phyloP scores from a whole-genome alignment of 1,140 invertebrate species.

The Zophobas atratus region DNA sequence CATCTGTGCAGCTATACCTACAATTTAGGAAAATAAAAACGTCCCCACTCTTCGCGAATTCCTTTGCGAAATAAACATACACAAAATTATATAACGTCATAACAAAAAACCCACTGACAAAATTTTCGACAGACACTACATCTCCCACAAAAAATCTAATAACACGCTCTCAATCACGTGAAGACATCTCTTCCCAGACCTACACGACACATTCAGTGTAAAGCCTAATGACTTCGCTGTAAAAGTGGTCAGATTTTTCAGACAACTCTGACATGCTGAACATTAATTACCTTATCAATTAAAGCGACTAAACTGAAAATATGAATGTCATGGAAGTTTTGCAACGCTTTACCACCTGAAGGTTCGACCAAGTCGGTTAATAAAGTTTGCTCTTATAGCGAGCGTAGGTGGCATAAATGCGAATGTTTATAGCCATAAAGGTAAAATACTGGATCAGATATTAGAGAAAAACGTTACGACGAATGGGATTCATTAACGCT shows the following conservation, averaged over 20 bases:
- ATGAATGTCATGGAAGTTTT: slow-evolving; percentile 51
- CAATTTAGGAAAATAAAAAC: too few relatives aligned
- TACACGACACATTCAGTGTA: background rate
- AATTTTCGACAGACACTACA: too few relatives aligned
- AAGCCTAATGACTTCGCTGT: background rate
- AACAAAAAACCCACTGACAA: too few relatives aligned
- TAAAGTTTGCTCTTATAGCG: slow-evolving; percentile 39
- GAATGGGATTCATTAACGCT: slow-evolving; percentile 24
- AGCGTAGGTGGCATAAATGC: slow-evolving; percentile 45
- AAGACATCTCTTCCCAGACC: background rate
- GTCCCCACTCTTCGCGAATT: too few relatives aligned
- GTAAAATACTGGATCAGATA: slow-evolving; percentile 27
- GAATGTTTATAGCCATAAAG: slow-evolving; percentile 10
- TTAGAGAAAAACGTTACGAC: slow-evolving; percentile 12
- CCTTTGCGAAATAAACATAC: background rate
- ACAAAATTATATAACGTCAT: too few relatives aligned
- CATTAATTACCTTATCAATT: slow-evolving; percentile 51
- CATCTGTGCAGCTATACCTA: too few relatives aligned
- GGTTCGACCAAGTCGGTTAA: slow-evolving; percentile 17
- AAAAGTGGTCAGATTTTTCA: slow-evolving; percentile 1
- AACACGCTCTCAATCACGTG: slow-evolving; percentile 6
- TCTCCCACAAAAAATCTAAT: too few relatives aligned
- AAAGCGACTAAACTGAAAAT: slow-evolving; percentile 46
- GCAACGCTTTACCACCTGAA: slow-evolving; percentile 44
- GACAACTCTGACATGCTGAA: slow-evolving; percentile 4